Conservation (phyloP, 1,140 invertebrate genomes). For the Marisa cornuarietis region DNA sequence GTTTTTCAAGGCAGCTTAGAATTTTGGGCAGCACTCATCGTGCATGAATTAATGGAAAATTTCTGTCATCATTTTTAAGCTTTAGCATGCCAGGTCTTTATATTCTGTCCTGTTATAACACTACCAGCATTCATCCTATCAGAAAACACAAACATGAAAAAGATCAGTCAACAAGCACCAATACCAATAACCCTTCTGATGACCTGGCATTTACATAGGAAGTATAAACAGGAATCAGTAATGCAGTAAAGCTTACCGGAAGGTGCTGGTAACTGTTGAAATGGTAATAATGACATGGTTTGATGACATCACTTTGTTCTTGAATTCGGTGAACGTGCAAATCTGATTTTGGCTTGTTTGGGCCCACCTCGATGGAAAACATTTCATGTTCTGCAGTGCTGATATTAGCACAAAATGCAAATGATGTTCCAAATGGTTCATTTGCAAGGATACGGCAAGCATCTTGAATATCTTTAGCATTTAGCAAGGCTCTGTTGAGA, state of each 20-base stretch:
- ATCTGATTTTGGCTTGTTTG: background rate
- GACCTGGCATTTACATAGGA: too few relatives aligned
- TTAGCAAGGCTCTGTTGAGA: slow-evolving; percentile 10
- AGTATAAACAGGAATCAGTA: too few relatives aligned
- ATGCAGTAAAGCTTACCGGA: background rate
- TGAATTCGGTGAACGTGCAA: slow-evolving; percentile 8
- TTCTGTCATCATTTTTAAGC: too few relatives aligned
- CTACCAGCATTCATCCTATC: too few relatives aligned
- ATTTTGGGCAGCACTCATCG: too few relatives aligned
- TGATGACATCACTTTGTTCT: background rate
- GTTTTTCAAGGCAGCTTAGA: too few relatives aligned
- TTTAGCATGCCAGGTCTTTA: too few relatives aligned
- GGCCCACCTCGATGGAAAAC: slow-evolving; percentile 5
- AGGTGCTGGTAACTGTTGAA: slow-evolving; percentile 19
- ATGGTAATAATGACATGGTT: slow-evolving; percentile 11
- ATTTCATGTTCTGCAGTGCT: background rate
- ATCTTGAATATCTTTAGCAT: background rate
- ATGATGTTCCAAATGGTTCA: slow-evolving; percentile 8
- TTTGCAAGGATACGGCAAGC: background rate
- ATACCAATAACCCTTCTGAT: too few relatives aligned
- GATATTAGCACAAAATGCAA: slow-evolving; percentile 14
- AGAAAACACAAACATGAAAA: too few relatives aligned
- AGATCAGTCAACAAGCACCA: too few relatives aligned
- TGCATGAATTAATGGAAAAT: too few relatives aligned
- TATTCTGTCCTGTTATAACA: too few relatives aligned